Base-by-base conservation (phyloP, 2,797 vertebrate genomes). In the Odontamblyopus rebecca region DNA sequence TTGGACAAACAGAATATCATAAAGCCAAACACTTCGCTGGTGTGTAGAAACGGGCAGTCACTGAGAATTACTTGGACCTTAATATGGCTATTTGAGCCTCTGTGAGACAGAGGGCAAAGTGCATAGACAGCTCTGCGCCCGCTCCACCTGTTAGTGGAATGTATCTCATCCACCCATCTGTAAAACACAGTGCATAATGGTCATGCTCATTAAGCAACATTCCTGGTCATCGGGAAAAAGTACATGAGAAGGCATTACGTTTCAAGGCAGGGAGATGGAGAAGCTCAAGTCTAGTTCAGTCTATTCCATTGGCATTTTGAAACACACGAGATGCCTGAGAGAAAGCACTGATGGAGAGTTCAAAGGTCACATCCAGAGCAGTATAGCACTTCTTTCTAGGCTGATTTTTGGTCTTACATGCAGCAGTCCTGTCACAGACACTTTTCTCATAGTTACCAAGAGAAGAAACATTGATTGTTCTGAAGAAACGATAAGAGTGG, bases 61-160 rank as follows among this genome's bases (percentile, higher is more conserved):
- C 88, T 94, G 93, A 93, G 92, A 93, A 93, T 91, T 93, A 87
- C 86, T 92, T 82, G 89, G 88, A 89, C 85, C 80, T 89, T 83
- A 88, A 92, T 93, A 94, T 95, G 93, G 94, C 94, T 95, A 93
- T 95, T 93, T 86, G 85, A 92, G 80, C 92, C 92, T 92, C 91
- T 87, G 44, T 48, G 89, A 44, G 68, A 73, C 93, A 93, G 93
- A 94, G 91, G 91, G 92, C 92, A 95, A 95, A 95, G 94, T 95
- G 94, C 94, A 95, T 93, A 94, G 92, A 93, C 89, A 89, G 91
- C 92, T 92, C 89, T 87, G 85, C 73, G 79, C 85, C 84, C 71
- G 74, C 85, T 90, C 87, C 88, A 89, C 90, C 80, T 86, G 80
- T 82, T 75, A 80, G 84, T 85, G 89, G 85, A 86, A 86, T 83